These are phyloP conservation scores for Polyploca ridens DNA, from an alignment of 2,888 invertebrate species.

Conservation along the genomic window DNA sequence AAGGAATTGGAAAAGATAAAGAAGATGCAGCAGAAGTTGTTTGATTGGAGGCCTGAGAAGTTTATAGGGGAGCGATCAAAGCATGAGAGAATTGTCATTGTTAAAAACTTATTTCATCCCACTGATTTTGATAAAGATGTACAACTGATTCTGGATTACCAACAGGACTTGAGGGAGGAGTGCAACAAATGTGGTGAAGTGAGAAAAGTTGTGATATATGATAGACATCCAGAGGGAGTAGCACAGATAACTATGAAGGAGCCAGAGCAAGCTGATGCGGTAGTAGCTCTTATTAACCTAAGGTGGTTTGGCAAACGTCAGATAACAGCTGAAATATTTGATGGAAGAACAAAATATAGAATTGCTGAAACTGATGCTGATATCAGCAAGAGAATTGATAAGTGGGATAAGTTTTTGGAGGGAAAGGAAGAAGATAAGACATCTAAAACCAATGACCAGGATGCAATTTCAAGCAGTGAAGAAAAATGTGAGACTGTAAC, in stretches of 20 bases:
- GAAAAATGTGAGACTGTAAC: slow-evolving; percentile 1
- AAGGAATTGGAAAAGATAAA: slow-evolving; percentile 95
- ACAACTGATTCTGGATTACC: slow-evolving; percentile 94
- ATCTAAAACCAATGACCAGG: slow-evolving; percentile 13
- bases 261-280: slow-evolving; percentile 96
- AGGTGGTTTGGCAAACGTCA: slow-evolving; percentile 95
- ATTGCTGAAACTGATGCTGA: slow-evolving; percentile 96
- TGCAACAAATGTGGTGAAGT: slow-evolving; percentile 96
- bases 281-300: slow-evolving; percentile 93
- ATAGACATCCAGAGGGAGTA: slow-evolving; percentile 97
- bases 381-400: slow-evolving; percentile 90
- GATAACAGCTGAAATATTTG: slow-evolving; percentile 95
- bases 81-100: slow-evolving; percentile 95
- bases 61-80: slow-evolving; percentile 93
- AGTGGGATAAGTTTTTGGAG: slow-evolving; percentile 95
- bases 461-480: slow-evolving; percentile 16
- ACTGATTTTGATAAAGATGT: slow-evolving; percentile 96
- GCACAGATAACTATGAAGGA: slow-evolving; percentile 96
- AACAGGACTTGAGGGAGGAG: slow-evolving; percentile 95
- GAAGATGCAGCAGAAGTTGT: slow-evolving; percentile 96
- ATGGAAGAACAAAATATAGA: slow-evolving; percentile 97
- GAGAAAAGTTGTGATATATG: slow-evolving; percentile 95
- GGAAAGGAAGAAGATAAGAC: slow-evolving; percentile 71
- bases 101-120: slow-evolving; percentile 96
- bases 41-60: slow-evolving; percentile 98